Conservation (phyloP, 2,113 vertebrate genomes). For the Antennarius striatus region DNA sequence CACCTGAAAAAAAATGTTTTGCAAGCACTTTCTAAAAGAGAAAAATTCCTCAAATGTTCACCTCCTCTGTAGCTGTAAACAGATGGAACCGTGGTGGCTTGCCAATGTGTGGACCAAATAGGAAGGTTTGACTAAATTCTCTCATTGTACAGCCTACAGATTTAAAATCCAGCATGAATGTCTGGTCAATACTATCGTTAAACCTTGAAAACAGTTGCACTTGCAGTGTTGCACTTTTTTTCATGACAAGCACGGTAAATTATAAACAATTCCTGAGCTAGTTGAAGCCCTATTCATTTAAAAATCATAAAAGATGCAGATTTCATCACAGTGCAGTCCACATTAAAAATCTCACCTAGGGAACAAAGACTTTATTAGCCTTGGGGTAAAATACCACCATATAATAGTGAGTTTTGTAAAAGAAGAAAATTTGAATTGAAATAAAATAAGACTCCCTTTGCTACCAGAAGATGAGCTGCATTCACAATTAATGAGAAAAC, state of each 20-base stretch:
- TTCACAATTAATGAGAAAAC: constrained; percentile 56
- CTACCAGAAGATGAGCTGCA: too few species aligned
- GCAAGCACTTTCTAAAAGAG: constrained; percentile 57
- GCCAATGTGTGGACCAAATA: constrained; percentile 15
- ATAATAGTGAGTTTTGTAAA: too few species aligned
- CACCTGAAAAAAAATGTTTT: constrained; percentile 43
- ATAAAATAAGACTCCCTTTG: too few species aligned
- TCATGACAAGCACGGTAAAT: not conserved
- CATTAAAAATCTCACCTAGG: too few species aligned
- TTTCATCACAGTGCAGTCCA: too few species aligned
- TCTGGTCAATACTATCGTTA: not conserved
- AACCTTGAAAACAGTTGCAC: not conserved
- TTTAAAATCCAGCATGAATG: constrained; percentile 14
- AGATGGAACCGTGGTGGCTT: constrained; percentile 13
- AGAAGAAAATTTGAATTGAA: too few species aligned
- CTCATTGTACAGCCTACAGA: not conserved
- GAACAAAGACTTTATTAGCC: too few species aligned
- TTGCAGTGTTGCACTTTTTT: constrained; percentile 1
- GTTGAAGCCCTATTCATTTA: not conserved
- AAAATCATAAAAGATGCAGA: not conserved
- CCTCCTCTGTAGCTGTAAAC: constrained; percentile 29
- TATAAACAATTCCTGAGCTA: not conserved
- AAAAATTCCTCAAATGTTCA: constrained; percentile 29
- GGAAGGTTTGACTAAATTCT: constrained; percentile 17
- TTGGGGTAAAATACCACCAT: too few species aligned